These are phyloP conservation scores for Cantharis lateralis DNA, from an alignment of 2,888 invertebrate species.

Conservation along the genomic window DNA sequence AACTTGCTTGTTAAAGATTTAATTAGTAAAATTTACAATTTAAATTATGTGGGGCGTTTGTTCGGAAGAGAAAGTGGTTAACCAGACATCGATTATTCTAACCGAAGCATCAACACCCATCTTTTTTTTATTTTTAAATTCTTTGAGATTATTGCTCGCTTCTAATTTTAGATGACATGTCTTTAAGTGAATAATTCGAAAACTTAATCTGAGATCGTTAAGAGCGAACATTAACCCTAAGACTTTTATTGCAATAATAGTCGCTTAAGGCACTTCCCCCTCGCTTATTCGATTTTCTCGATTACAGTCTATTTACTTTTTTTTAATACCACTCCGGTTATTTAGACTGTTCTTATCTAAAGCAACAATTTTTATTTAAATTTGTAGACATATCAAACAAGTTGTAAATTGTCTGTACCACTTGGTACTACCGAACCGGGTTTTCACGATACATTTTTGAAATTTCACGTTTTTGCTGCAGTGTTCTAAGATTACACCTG, in stretches of 20 bases:
- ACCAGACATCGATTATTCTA: neutral
- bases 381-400: neutral
- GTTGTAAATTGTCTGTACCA: neutral
- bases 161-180: neutral
- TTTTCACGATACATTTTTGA: neutral
- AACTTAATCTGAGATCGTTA: slow-evolving; percentile 12
- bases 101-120: neutral
- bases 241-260: slow-evolving; percentile 2
- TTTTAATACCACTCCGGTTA: neutral
- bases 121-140: neutral
- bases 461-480: no score
- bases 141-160: neutral
- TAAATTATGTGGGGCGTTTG: neutral
- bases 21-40: neutral
- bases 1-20: neutral
- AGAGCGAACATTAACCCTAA: slow-evolving; percentile 15
- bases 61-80: neutral
- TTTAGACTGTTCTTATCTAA: neutral
- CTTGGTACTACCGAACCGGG: neutral
- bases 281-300: neutral
- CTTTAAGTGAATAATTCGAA: slow-evolving; percentile 5
- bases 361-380: neutral
- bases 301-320: neutral
- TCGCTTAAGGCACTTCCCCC: neutral
- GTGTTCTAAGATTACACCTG: no score